A percentile compares a stretch with the other conserved stretches of the same genome.
These are phyloP conservation scores for Eurytoma californica DNA, from an alignment of 2,888 invertebrate species.

Conservation along the genomic window DNA sequence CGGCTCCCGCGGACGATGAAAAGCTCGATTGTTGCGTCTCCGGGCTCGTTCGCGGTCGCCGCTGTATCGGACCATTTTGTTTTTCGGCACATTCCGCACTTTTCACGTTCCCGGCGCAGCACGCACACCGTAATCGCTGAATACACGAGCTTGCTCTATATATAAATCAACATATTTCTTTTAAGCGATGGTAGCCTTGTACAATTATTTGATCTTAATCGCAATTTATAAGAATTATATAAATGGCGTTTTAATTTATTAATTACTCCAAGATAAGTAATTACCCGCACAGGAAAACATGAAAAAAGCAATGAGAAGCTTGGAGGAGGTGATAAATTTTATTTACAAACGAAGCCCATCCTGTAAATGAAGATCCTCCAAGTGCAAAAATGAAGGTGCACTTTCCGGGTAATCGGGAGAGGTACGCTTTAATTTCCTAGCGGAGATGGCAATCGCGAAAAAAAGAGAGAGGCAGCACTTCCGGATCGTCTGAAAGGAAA, in stretches of 20 bases:
- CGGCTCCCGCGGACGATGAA: conserved; percentile 4
- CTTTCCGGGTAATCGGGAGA: neutral
- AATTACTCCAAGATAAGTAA: too few relatives aligned
- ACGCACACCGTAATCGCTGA: too few relatives aligned
- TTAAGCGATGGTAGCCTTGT: too few relatives aligned
- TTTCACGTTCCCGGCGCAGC: too few relatives aligned
- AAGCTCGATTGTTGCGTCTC: conserved; percentile 19
- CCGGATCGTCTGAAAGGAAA: conserved; percentile 25
- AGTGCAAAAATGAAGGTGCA: neutral
- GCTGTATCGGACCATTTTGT: conserved; percentile 3
- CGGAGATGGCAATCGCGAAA: neutral
- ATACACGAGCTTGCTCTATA: too few relatives aligned
- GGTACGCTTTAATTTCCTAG: conserved; percentile 2
- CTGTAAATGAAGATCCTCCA: conserved; percentile 38
- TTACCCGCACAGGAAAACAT: too few relatives aligned
- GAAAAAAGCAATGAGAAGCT: too few relatives aligned
- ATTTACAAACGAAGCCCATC: conserved; percentile 8
- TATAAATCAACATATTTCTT: too few relatives aligned
- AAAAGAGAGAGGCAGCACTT: neutral
- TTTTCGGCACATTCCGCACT: neutral
- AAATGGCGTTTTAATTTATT: too few relatives aligned
- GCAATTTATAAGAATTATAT: too few relatives aligned
- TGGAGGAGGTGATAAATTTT: neutral
- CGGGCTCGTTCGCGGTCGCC: neutral
- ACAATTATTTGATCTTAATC: too few relatives aligned